Evolutionary conservation across 2,888 invertebrate species (phyloP), one percentile per base, ranked within the genome.

Genomic region (Nomada hirtipes): DNA sequence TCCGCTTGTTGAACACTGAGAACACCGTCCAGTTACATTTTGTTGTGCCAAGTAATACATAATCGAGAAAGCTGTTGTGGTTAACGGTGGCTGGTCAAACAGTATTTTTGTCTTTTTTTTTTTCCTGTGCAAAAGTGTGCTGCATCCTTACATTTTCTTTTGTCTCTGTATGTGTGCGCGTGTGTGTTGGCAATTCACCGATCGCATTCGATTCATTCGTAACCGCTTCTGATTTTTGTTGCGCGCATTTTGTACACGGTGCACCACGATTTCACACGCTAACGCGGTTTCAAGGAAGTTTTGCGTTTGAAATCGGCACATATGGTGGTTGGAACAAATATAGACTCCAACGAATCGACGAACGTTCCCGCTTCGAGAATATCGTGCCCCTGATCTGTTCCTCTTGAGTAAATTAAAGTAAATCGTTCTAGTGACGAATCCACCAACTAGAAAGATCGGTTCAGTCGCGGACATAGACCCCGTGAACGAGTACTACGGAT

Each of bases 381-480:
- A 11, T 29, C 44, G 9, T 20, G 18, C 0, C 13, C 4, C 53
- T 2, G 26, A 20, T 42, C 1, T 2, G 15, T 23, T 53, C 9
- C 9, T 2, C 47, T 26, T 10, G 20, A 67, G n/a, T 69, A 68
- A 79, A 29, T 26, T 4, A 4, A 44, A 55, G 36, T 20, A 44
- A 74, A 55, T 61, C 42, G 60, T 88, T 91, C 47, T 91, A 95
- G 95, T 95, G 84, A 94, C 94, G 87, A 94, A 94, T 90, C 94
- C 94, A 83, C 94, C 95, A 70, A 94, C 94, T 70, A 95, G 97
- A 84, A 96, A 96, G 91, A 97, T 98, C 91, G 98, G 98, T 3
- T 98, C 98, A n/a, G 97, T 99, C 85, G 97, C 97, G 47, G 98
- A 99, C 93, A 97, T 99, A 93, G 99, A 99, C 94, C 99, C 99